Percentiles rank a stretch among this genome's conserved stretches.
These are phyloP conservation scores for Momotus momota DNA, from an alignment of 2,797 vertebrate genomes.

Conservation along the genomic window DNA sequence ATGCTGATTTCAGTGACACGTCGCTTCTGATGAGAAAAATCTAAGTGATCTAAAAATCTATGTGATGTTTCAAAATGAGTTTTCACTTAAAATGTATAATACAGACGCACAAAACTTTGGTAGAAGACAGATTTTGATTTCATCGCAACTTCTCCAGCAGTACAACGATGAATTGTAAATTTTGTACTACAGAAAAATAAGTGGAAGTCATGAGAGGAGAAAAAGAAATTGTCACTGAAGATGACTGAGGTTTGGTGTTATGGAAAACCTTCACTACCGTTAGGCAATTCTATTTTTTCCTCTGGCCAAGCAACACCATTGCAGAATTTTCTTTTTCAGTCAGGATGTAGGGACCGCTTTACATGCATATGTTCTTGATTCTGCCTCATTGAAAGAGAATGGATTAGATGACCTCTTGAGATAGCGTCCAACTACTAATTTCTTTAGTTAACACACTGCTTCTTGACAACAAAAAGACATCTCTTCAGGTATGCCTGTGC, in stretches of 20 bases:
- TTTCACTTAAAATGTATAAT: background rate
- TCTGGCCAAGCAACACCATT: background rate
- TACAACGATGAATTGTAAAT: background rate
- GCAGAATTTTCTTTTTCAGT: background rate
- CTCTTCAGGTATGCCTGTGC: background rate
- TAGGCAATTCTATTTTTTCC: background rate
- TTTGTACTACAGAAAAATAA: background rate
- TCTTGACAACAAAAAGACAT: background rate
- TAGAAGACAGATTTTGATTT: background rate
- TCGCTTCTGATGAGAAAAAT: conserved; percentile 14
- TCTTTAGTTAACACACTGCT: background rate
- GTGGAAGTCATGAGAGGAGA: background rate
- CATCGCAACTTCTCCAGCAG: background rate
- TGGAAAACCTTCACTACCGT: background rate
- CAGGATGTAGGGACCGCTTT: background rate
- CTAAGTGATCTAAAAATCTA: conserved; percentile 1
- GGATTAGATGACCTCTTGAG: background rate
- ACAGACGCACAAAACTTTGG: background rate
- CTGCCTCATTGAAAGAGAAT: background rate
- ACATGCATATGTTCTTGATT: background rate
- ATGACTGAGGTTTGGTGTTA: background rate
- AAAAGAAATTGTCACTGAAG: background rate
- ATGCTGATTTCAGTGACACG: conserved; percentile 11
- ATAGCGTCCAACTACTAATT: background rate
- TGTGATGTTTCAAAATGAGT: background rate